Conservation (phyloP, 2,888 invertebrate species). For the Synanthedon vespiformis region DNA sequence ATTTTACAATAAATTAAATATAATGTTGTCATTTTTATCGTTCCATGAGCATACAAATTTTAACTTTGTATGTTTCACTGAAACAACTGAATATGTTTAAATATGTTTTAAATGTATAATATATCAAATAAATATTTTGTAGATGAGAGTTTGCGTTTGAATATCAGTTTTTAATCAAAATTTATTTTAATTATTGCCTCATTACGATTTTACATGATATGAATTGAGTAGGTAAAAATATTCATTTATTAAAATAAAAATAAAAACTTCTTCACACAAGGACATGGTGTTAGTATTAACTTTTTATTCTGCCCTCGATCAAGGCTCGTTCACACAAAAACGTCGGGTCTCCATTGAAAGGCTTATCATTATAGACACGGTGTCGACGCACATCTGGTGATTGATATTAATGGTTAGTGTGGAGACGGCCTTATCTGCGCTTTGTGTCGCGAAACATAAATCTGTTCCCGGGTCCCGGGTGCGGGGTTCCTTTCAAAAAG, state of each 20-base stretch:
- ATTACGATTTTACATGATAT: too few relatives aligned
- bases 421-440: slow-evolving; percentile 38
- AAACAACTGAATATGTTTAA: too few relatives aligned
- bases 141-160: too few relatives aligned
- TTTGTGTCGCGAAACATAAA: slow-evolving; percentile 33
- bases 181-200: too few relatives aligned
- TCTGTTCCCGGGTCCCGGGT: slow-evolving; percentile 11
- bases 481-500: slow-evolving; percentile 23
- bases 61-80: too few relatives aligned
- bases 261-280: too few relatives aligned
- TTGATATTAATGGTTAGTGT: slow-evolving; percentile 55
- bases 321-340: slow-evolving; percentile 20
- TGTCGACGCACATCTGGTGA: slow-evolving; percentile 33
- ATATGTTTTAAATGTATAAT: too few relatives aligned
- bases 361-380: slow-evolving; percentile 44
- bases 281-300: neutral
- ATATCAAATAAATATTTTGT: too few relatives aligned
- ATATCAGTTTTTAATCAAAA: too few relatives aligned
- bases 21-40: neutral
- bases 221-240: too few relatives aligned
- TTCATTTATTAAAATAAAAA: too few relatives aligned
- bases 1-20: neutral
- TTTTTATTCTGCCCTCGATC: neutral
- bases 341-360: slow-evolving; percentile 33
- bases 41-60: too few relatives aligned